Evolutionary conservation across 2,113 vertebrate species (phyloP), one percentile per base, ranked within the genome.

Genomic region (Corythoichthys haematopterus): DNA sequence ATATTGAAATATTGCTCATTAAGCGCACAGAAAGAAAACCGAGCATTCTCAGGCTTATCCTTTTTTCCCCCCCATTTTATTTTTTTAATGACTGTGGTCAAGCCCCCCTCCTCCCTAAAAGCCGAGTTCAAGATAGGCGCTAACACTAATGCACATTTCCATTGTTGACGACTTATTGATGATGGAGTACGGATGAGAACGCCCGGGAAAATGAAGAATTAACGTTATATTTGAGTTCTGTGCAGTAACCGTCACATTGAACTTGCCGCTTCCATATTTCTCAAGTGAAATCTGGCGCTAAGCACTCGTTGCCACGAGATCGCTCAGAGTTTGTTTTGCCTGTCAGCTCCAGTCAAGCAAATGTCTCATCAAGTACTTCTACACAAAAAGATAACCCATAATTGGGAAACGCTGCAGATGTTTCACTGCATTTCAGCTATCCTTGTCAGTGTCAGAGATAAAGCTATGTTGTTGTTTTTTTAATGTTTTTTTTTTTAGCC

Each of bases 261-360:
- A 28, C 20, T 28, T 55, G n/a, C 52, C 20, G 10, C 52, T 55
- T 55, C 9, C 0, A 52, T 11, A 28, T 55, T 33, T 55, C 52
- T 28, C 52, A 55, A 55, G 20, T 55, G 52, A 55, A 55, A 52
- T 20, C 16, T 52, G 50, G 50, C n/a, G 28, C 52, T 55, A 55
- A 55, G 20, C 28, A 20, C 70, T 59, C 74, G 43, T n/a, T 68
- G 66, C 66, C 28, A 53, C 57, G 28, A 35, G 14, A 65, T 66
- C 35, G 66, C 60, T 72, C 37, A 65, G 70, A 55, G 66, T 68
- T 65, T 61, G 56, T 75, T 79, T 48, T 68, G 47, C 70, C 80
- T 76, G 72, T 71, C 76, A 72, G 56, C 74, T 74, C 53, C 78
- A 79, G 76, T 81, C 77, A 28, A 55, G 20, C 20, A 38, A 38